Evolutionary conservation across 2,888 invertebrate species (phyloP), one percentile per base, ranked within the genome.

Genomic region (Pyrochroa serraticornis): DNA sequence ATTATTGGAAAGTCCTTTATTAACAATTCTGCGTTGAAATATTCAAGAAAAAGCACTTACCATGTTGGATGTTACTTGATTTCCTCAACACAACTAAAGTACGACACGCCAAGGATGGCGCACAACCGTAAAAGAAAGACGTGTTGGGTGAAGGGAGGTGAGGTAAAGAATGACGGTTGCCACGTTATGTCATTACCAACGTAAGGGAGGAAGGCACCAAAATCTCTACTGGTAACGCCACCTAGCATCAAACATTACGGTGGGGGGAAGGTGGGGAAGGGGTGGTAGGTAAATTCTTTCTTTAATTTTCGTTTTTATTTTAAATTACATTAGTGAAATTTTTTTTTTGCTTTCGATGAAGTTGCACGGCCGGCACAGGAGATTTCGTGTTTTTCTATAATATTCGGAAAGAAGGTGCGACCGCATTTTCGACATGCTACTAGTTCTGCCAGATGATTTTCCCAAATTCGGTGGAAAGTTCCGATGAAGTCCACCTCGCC

Each of bases 101-200:
- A 87, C 87, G 86, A 88, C 89, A 88, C 90, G 90, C 90, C 90
- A 89, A 85, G 86, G 85, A 90, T 89, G 91, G 91, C 91, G 91
- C 88, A 89, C 90, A 87, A 86, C 84, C 87, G 85, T 84, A 86
- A 91, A 92, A 91, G 89, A 83, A 71, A 65, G 58, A 59, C 52
- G 46, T 49, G 51, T 51, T 47, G 54, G 41, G 43, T 47, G 58
- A 44, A 31, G 37, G 34, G 52, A 63, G 54, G 52, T 66, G 66
- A 66, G 65, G 66, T 66, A 66, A 59, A 52, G n/a, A n/a, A n/a
- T n/a, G n/a, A 38, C 10, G 7, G 32, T 38, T 8, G 14, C 14
- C 10, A 43, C 32, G 30, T 45, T 12, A 14, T 12, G 36, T 13
- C 39, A 10, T 8, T 49, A 41, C 55, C 55, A 55, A 55, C 44